These are phyloP conservation scores for Falco peregrinus DNA, from an alignment of 2,797 vertebrate species.

Conservation along the genomic window DNA sequence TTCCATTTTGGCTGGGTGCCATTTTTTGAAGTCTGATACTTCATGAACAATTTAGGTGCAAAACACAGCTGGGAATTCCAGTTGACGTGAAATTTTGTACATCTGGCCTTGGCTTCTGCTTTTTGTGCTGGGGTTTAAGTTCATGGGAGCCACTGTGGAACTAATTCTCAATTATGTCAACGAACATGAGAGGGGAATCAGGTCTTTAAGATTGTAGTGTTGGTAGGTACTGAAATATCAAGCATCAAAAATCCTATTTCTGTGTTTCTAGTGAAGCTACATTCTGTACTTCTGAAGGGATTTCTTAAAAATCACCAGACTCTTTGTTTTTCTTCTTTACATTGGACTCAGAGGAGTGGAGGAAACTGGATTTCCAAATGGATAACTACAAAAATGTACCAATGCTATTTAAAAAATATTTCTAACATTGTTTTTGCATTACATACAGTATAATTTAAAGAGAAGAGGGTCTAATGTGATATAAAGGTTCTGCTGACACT, in stretches of 20 bases:
- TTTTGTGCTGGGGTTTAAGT: constrained; percentile 22
- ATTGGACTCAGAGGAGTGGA: background rate
- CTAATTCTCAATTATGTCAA: constrained; percentile 47
- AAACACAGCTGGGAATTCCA: constrained; percentile 53
- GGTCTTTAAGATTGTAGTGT: background rate
- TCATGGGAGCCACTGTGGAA: constrained; percentile 4
- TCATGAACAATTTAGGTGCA: constrained; percentile 37
- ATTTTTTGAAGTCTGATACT: constrained; percentile 35
- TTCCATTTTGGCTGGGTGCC: constrained; percentile 20
- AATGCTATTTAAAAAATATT: background rate
- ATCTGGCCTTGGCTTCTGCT: constrained; percentile 33
- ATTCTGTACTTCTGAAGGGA: constrained; percentile 4
- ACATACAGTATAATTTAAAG: background rate
- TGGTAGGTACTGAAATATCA: constrained; percentile 20
- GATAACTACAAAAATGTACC: background rate
- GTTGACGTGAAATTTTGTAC: constrained; percentile 10
- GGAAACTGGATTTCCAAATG: constrained; percentile 3
- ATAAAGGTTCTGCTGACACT: background rate
- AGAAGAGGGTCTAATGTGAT: background rate
- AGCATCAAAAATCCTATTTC: constrained; percentile 18
- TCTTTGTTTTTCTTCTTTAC: background rate
- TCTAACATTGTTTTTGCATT: background rate
- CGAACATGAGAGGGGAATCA: constrained; percentile 10
- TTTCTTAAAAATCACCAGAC: background rate
- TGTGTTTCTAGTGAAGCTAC: constrained; percentile 23